These are phyloP conservation scores for Melanchra persicariae DNA, from an alignment of 2,888 invertebrate species.

Conservation along the genomic window DNA sequence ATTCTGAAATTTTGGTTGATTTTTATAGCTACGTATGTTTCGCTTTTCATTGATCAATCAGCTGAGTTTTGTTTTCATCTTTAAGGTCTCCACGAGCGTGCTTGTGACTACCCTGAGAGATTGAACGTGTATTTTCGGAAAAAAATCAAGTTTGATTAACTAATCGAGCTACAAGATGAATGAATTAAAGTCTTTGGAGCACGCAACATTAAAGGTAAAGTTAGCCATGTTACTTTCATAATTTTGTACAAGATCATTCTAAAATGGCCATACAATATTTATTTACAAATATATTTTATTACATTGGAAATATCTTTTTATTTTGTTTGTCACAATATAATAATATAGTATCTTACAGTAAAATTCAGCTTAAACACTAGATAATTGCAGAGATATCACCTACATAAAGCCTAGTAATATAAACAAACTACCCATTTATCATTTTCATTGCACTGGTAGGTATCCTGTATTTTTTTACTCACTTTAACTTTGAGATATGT, in stretches of 20 bases:
- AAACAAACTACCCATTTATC: background rate
- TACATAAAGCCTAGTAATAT: background rate
- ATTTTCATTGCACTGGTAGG: background rate
- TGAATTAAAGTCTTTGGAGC: constrained; percentile 98
- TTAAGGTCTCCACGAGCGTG: constrained; percentile 58
- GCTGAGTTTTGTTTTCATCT: constrained; percentile 89
- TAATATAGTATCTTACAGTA: background rate
- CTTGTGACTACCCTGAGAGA: constrained; percentile 30
- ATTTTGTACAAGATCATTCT: constrained; percentile 10
- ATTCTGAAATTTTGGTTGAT: constrained; percentile 44
- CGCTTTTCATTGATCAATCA: constrained; percentile 75
- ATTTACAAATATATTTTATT: too few species aligned
- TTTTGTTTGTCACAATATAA: too few species aligned
- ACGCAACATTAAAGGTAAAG: constrained; percentile 97
- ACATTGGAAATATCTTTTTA: background rate
- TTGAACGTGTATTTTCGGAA: constrained; percentile 26
- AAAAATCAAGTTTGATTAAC: constrained; percentile 51
- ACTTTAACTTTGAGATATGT: background rate
- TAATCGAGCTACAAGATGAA: constrained; percentile 91
- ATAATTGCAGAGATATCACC: background rate
- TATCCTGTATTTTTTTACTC: background rate
- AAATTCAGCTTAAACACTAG: background rate
- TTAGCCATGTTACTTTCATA: constrained; percentile 56
- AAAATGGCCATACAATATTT: constrained; percentile 16
- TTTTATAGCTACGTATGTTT: constrained; percentile 61